Evolutionary conservation across 2,888 invertebrate genomes (phyloP), one percentile per base, ranked within the genome.

Genomic region (Ornithoptera priamus): DNA sequence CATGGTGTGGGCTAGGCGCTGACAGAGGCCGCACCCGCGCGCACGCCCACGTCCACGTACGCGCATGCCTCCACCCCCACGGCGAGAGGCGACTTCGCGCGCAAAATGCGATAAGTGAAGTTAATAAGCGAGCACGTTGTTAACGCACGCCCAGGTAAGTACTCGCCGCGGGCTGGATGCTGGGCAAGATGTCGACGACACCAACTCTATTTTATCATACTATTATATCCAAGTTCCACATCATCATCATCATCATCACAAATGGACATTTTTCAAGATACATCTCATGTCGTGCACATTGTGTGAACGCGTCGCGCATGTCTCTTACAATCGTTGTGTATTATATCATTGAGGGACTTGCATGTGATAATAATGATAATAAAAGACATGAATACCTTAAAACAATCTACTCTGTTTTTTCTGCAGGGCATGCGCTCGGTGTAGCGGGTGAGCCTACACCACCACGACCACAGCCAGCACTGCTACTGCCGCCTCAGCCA

Each of bases 51-150:
- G 42, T 7, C 6, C 42, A 8, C 42, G 42, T 0, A 8, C 42
- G 10, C 42, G 12, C 42, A 10, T 12, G 42, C 10, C 12, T 89
- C 90, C 39, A 87, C 89, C 72, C 88, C 89, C 6, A 85, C 86
- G 56, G 84, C 81, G 8, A 88, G 90, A 71, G 90, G 88, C 2
- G 90, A 90, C 74, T 85, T 88, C 2, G 86, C 83, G 68, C 83
- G 86, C 81, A 90, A 88, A 78, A 76, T 81, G 67, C 90, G 91
- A 90, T 92, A 92, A 90, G 85, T 86, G 77, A 71, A 62, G 72
- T 77, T 72, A 68, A 75, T 75, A 71, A 71, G 73, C 81, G 81
- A 77, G 74, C 78, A 76, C 62, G 62, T 22, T 5, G 30, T 76
- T 76, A 76, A 81, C 76, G 77, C 79, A 83, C 80, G 78, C 72